Evolutionary conservation across 2,113 vertebrate species (phyloP).

Genomic region (Semnornis frantzii): DNA sequence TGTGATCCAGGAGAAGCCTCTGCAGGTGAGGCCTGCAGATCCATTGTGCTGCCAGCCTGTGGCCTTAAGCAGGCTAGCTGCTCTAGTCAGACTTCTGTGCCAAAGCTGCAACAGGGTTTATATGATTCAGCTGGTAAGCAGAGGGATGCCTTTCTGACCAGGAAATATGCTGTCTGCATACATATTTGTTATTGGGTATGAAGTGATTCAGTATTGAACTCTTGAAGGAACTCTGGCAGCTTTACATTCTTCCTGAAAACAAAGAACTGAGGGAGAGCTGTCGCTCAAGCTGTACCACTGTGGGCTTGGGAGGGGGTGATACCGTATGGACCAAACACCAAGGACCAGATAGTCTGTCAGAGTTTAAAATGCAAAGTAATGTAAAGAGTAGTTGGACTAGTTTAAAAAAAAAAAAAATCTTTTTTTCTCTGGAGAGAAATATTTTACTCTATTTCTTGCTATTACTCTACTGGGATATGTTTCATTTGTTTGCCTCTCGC

Average conservation of each 20-base stretch:
- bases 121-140: neutral
- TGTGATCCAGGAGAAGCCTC: neutral
- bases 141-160: neutral
- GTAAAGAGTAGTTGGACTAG: neutral
- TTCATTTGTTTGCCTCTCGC: neutral
- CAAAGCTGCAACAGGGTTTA: neutral
- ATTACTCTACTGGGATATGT: neutral
- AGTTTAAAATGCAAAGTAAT: neutral
- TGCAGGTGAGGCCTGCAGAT: neutral
- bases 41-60: neutral
- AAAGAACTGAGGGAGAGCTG: neutral
- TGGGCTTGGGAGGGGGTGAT: neutral
- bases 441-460: neutral
- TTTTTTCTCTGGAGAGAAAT: neutral
- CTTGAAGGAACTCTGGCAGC: neutral
- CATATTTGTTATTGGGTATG: neutral
- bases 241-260: neutral
- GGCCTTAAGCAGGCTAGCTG: neutral
- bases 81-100: neutral
- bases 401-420: no score
- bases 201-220: neutral
- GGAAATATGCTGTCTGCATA: neutral
- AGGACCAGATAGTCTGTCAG: neutral
- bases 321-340: neutral
- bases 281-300: neutral